A percentile compares a stretch with the other conserved stretches of the same genome.
These are phyloP conservation scores for Aleadryas rufinucha DNA, from an alignment of 2,113 vertebrate species.

Conservation along the genomic window DNA sequence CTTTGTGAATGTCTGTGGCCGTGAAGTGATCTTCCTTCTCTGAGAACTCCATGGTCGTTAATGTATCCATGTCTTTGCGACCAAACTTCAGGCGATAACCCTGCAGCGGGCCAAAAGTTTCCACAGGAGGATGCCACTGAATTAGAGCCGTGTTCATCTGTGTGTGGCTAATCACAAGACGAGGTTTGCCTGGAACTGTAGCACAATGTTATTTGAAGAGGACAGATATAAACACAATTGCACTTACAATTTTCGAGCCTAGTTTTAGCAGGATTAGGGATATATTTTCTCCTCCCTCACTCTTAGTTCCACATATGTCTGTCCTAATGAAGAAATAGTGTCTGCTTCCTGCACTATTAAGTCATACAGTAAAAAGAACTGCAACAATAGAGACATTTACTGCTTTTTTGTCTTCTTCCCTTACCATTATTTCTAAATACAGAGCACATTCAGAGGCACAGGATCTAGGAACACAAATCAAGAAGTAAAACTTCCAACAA, in stretches of 20 bases:
- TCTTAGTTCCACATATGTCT: not conserved
- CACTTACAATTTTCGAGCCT: not conserved
- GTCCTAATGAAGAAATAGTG: not conserved
- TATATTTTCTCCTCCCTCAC: not conserved
- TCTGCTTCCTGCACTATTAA: not conserved
- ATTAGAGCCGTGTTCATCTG: conserved; percentile 98
- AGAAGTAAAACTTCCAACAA: not conserved
- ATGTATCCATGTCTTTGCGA: conserved; percentile 87
- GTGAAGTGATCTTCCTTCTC: conserved; percentile 97
- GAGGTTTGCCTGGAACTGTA: conserved; percentile 95
- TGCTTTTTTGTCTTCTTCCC: not conserved
- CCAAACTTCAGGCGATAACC: conserved; percentile 95
- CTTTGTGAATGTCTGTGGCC: conserved; percentile 96
- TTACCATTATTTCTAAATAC: not conserved
- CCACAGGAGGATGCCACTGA: conserved; percentile 93
- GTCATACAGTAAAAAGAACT: not conserved
- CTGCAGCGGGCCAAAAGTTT: conserved; percentile 89
- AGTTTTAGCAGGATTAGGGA: not conserved
- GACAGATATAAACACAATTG: not conserved
- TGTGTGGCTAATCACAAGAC: conserved; percentile 94
- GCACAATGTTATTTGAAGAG: conserved; percentile 47
- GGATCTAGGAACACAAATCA: not conserved
- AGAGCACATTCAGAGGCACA: not conserved
- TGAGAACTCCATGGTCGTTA: conserved; percentile 91
- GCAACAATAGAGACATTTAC: not conserved